These are phyloP conservation scores for Macrosteles quadrilineatus DNA, from an alignment of 1,140 invertebrate species.

Conservation along the genomic window DNA sequence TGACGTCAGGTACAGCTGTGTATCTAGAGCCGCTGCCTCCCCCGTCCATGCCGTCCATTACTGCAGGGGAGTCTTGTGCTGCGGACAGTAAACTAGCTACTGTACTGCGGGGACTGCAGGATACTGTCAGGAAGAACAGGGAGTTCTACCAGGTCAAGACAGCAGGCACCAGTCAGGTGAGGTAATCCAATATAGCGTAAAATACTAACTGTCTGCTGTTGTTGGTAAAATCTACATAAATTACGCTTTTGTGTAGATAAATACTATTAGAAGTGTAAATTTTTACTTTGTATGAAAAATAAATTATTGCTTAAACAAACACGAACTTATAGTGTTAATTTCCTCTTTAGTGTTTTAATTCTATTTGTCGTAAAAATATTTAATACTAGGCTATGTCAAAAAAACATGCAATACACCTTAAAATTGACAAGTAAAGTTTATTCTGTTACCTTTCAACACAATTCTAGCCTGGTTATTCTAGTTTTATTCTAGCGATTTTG, in stretches of 20 bases:
- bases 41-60: constrained; percentile 66
- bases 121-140: constrained; percentile 67
- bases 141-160: constrained; percentile 67
- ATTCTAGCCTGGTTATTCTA: no score
- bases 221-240: no score
- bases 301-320: background rate
- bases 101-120: constrained; percentile 64
- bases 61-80: constrained; percentile 62
- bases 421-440: no score
- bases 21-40: constrained; percentile 71
- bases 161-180: constrained; percentile 16
- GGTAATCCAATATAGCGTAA: constrained; percentile 13
- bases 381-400: no score
- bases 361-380: no score
- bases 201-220: no score
- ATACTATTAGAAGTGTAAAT: no score
- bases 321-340: background rate
- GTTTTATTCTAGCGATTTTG: no score
- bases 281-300: background rate
- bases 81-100: constrained; percentile 64
- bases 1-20: constrained; percentile 86
- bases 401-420: no score
- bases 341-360: background rate
- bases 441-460: no score
- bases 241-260: no score